Percentiles rank a stretch among this genome's conserved stretches.
Conservation (phyloP, 1,140 invertebrate species). For the Saccostrea glomerata region DNA sequence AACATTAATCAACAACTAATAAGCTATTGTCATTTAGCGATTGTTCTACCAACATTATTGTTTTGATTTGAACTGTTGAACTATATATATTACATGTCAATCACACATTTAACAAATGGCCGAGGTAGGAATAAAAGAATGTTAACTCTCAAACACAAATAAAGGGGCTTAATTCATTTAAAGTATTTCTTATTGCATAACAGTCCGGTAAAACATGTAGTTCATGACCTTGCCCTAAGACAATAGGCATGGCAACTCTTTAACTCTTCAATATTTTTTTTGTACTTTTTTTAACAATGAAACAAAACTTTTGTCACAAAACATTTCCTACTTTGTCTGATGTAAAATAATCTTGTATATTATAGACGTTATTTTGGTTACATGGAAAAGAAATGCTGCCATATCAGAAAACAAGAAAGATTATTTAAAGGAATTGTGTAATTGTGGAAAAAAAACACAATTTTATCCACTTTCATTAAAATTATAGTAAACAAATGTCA, state of each 20-base stretch:
- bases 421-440: neutral
- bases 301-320: neutral
- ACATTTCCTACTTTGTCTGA: neutral
- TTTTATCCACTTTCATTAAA: neutral
- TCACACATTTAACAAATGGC: slow-evolving; percentile 21
- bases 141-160: neutral
- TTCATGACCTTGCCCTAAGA: neutral
- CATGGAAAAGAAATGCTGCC: slow-evolving; percentile 8
- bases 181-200: slow-evolving; percentile 14
- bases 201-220: neutral
- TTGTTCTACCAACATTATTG: neutral
- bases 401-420: neutral
- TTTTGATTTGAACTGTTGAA: slow-evolving; percentile 38
- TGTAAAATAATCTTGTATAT: neutral
- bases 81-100: slow-evolving; percentile 12
- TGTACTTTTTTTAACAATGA: neutral
- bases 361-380: neutral
- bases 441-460: neutral
- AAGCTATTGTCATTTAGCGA: slow-evolving; percentile 27
- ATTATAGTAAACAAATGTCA: neutral
- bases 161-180: neutral
- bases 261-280: neutral
- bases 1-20: slow-evolving; percentile 8
- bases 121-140: slow-evolving; percentile 24
- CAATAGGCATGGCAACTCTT: neutral